A percentile compares a stretch with the other conserved stretches of the same genome.
These are phyloP conservation scores for Phasia obesa DNA, from an alignment of 2,888 invertebrate genomes.

Conservation along the genomic window DNA sequence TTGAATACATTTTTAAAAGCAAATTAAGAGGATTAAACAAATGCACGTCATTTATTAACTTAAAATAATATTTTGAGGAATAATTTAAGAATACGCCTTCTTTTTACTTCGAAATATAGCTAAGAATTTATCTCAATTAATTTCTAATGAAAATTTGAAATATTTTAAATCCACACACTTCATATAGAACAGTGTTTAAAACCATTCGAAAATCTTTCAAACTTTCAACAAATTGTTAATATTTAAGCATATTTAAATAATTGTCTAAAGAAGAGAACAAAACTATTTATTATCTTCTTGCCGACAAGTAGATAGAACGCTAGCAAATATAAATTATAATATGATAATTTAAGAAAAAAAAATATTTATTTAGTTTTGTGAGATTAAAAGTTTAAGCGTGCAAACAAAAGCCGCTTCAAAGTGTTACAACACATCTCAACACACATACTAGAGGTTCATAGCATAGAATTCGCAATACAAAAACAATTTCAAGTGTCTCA, in stretches of 20 bases:
- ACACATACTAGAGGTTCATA: not conserved
- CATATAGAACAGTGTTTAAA: no score
- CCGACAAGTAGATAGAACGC: not conserved
- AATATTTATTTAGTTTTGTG: no score
- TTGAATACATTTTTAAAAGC: no score
- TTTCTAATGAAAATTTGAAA: no score
- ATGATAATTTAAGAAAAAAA: no score
- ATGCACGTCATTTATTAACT: no score
- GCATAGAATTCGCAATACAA: not conserved
- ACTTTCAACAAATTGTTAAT: not conserved
- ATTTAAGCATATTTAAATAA: not conserved
- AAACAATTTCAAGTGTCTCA: conserved; percentile 42
- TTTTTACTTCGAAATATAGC: no score
- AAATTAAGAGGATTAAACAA: no score
- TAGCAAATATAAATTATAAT: not conserved
- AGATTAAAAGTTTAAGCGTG: not conserved
- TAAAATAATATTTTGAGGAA: no score
- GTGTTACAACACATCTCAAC: not conserved
- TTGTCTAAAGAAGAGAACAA: not conserved
- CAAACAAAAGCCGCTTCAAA: not conserved
- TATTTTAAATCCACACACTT: no score
- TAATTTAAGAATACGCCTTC: no score
- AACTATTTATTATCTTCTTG: conserved; percentile 18
- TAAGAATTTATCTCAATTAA: no score
- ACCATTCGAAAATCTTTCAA: not conserved